Evolutionary conservation across 2,888 invertebrate species (phyloP).

Genomic region (Agrochola macilenta): DNA sequence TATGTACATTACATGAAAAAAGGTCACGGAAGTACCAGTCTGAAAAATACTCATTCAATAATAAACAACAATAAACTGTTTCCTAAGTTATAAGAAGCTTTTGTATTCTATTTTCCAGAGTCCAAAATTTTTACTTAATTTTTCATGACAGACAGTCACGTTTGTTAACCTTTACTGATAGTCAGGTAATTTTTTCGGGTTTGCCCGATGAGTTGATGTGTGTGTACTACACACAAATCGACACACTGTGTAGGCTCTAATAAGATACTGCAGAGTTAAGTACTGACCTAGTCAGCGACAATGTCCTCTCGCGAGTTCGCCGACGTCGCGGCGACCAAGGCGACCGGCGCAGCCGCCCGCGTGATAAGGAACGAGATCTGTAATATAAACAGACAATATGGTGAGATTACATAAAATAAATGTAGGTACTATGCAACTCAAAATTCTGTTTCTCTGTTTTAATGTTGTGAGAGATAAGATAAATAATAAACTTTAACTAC

Average conservation of each 20-base stretch:
- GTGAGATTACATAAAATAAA: background rate
- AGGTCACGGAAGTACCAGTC: no score
- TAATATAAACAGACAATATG: conserved; percentile 36
- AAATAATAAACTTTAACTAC: background rate
- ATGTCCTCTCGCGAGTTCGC: conserved; percentile 82
- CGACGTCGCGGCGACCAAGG: conserved; percentile 87
- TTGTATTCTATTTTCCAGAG: background rate
- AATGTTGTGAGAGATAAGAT: background rate
- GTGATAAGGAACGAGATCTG: conserved; percentile 93
- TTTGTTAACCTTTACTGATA: background rate
- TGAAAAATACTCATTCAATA: background rate
- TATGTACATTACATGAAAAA: background rate
- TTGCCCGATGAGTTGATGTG: background rate
- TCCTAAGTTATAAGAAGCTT: background rate
- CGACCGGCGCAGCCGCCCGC: conserved; percentile 87
- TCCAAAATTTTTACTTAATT: background rate
- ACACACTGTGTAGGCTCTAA: background rate
- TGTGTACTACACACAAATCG: no score
- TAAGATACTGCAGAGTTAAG: background rate
- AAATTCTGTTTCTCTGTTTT: background rate
- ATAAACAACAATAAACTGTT: background rate
- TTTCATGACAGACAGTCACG: background rate
- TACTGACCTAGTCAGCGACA: conserved; percentile 84
- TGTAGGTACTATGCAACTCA: background rate
- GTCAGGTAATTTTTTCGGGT: background rate